Conservation (phyloP, 1,140 invertebrate genomes). For the Heliconius eleuchia region DNA sequence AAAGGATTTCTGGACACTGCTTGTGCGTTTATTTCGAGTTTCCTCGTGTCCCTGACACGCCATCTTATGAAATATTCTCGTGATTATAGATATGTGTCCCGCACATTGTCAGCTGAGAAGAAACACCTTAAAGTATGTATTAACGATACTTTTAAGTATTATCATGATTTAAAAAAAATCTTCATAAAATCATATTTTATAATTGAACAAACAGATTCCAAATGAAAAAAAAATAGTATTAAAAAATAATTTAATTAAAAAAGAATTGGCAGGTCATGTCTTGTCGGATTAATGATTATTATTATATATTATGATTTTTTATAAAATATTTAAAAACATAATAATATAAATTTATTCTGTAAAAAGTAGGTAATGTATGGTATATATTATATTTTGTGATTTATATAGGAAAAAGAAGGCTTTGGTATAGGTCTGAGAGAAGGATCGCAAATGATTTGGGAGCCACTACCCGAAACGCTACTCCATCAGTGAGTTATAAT, state of each 20-base stretch:
- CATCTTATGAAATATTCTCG: conserved; percentile 93
- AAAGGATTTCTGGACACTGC: conserved; percentile 55
- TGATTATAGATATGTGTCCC: conserved; percentile 96
- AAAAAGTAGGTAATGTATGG: not conserved
- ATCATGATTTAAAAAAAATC: too few species aligned
- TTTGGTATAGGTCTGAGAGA: conserved; percentile 85
- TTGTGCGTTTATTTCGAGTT: conserved; percentile 88
- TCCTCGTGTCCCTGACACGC: conserved; percentile 93
- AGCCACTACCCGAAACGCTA: conserved; percentile 83
- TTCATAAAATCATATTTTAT: too few species aligned
- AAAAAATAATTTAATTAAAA: too few species aligned
- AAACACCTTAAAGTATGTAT: conserved; percentile 89
- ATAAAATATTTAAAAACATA: too few species aligned
- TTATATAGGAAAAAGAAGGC: conserved; percentile 84
- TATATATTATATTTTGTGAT: conserved; percentile 28
- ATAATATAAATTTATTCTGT: too few species aligned
- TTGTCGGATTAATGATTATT: too few species aligned
- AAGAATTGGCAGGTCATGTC: too few species aligned
- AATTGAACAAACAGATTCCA: too few species aligned
- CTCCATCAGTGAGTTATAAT: conserved; percentile 81
- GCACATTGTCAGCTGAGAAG: conserved; percentile 89
- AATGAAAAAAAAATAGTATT: too few species aligned
- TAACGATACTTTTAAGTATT: not conserved
- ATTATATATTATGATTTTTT: too few species aligned
- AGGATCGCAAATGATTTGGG: conserved; percentile 87